These are phyloP conservation scores for Peromyscus maniculatus DNA, from an alignment of 2,113 vertebrate genomes.

Conservation along the genomic window DNA sequence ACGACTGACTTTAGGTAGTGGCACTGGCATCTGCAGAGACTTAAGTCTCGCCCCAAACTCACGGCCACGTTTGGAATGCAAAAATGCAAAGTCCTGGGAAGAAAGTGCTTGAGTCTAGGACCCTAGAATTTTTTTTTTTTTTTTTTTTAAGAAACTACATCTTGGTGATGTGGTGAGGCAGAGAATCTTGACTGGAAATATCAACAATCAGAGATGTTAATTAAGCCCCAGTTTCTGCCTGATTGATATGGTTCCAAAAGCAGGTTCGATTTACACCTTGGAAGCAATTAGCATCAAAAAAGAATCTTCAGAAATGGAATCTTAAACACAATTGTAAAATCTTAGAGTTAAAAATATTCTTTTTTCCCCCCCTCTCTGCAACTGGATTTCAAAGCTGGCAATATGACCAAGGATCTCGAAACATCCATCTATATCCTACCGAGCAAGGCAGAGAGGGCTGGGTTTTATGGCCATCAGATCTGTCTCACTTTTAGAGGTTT, in stretches of 20 bases:
- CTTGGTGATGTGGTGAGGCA: neutral
- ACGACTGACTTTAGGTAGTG: neutral
- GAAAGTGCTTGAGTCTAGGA: neutral
- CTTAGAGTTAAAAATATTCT: neutral
- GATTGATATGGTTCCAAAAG: constrained; percentile 37
- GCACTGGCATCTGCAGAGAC: neutral
- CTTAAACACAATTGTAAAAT: neutral
- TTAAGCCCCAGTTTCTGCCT: neutral
- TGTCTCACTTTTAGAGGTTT: constrained; percentile 2
- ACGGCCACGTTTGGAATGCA: neutral
- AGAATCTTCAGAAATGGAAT: constrained; percentile 14
- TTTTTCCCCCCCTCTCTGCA: accelerated
- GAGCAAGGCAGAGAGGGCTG: neutral
- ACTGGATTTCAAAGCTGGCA: neutral
- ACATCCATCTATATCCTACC: neutral
- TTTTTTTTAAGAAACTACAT: neutral
- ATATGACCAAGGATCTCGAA: neutral
- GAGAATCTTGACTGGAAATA: neutral
- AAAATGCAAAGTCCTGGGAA: constrained; percentile 12
- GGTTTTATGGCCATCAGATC: neutral
- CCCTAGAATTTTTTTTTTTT: neutral
- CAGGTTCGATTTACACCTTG: neutral
- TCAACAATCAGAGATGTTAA: constrained; percentile 46
- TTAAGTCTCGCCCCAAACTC: neutral
- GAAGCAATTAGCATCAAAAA: constrained; percentile 33